Evolutionary conservation across 2,113 vertebrate species (phyloP).

Genomic region (Ciconia stormi): DNA sequence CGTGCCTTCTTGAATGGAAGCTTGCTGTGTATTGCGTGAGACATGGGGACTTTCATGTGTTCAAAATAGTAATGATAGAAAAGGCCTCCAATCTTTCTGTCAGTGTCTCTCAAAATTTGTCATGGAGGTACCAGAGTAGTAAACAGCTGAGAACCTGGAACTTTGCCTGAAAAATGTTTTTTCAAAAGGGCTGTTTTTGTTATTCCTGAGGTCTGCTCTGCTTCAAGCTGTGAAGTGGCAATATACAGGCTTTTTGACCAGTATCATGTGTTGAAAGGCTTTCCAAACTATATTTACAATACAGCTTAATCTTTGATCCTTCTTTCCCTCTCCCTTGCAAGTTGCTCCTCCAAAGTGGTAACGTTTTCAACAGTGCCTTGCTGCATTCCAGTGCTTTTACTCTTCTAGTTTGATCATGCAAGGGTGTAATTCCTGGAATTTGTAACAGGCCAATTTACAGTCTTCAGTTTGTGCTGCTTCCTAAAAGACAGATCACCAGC

Average conservation of each 20-base stretch:
- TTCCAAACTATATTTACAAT: neutral
- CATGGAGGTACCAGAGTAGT: neutral
- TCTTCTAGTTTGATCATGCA: neutral
- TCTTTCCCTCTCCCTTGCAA: neutral
- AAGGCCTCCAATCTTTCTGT: neutral
- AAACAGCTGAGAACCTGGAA: neutral
- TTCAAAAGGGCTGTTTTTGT: slow-evolving; percentile 1
- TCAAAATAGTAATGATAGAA: neutral
- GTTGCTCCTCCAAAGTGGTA: neutral
- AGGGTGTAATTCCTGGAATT: neutral
- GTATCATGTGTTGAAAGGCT: neutral
- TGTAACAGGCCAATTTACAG: neutral
- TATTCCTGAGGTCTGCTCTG: neutral
- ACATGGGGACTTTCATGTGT: neutral
- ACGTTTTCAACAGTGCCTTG: slow-evolving; percentile 6
- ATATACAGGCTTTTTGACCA: neutral
- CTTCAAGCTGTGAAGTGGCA: neutral
- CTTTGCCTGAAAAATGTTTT: neutral
- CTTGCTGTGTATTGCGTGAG: neutral
- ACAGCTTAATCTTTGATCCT: neutral
- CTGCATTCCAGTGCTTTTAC: neutral
- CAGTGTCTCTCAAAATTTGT: neutral
- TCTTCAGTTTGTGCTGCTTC: neutral
- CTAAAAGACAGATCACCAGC: neutral
- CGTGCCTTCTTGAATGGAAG: neutral